phyloP scores from a whole-genome alignment of 2,113 vertebrate species.

The Lampris incognitus region DNA sequence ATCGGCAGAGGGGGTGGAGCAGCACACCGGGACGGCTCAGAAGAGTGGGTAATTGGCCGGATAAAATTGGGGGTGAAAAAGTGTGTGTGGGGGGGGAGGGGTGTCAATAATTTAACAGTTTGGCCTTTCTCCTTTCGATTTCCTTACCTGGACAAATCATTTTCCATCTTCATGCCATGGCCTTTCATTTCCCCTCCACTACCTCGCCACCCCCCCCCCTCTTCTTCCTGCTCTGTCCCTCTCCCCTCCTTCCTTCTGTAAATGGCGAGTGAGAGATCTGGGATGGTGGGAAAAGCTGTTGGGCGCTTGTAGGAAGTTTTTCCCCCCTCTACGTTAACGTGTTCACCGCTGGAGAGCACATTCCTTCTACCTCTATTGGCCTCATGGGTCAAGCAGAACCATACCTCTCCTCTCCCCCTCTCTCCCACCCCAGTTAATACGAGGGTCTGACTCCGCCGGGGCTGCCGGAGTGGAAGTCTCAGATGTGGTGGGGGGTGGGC shows the following conservation, averaged over 20 bases:
- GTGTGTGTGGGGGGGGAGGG: too few relatives aligned
- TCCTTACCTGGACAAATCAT: neutral
- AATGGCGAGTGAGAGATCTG: conserved; percentile 42
- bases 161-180: neutral
- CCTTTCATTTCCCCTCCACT: neutral
- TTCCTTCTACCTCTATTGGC: conserved; percentile 81
- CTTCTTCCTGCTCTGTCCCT: conserved; percentile 6
- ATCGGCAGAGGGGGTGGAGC: too few relatives aligned
- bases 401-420: conserved; percentile 44
- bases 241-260: conserved; percentile 48
- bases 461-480: conserved; percentile 44
- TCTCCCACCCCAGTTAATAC: conserved; percentile 30
- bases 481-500: conserved; percentile 32
- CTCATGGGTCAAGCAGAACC: conserved; percentile 76
- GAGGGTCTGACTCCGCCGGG: conserved; percentile 54
- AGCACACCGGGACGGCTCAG: too few relatives aligned
- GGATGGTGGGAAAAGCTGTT: conserved; percentile 65
- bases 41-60: too few relatives aligned
- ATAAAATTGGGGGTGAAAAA: too few relatives aligned
- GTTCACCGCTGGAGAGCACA: conserved; percentile 80
- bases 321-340: conserved; percentile 69
- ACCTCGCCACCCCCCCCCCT: conserved; percentile 51
- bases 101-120: too few relatives aligned
- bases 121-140: conserved; percentile 34
- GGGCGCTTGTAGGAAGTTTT: conserved; percentile 63